Conservation (phyloP, 2,797 vertebrate species). For the Natrix natrix region DNA sequence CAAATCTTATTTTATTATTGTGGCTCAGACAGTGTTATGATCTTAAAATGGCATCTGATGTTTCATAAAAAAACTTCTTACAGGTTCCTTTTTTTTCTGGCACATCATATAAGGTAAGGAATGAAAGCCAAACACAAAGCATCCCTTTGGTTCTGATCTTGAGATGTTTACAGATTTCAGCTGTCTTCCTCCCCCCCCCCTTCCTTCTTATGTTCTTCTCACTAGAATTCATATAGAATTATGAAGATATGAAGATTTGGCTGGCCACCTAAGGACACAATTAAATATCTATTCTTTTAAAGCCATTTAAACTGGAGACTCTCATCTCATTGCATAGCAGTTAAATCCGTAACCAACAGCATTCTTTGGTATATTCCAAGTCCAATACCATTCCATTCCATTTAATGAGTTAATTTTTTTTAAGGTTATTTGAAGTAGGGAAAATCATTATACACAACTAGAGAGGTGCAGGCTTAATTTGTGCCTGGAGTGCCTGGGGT, state of each 20-base stretch:
- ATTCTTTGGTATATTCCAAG: not conserved
- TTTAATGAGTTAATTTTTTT: not conserved
- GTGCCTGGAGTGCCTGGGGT: not conserved
- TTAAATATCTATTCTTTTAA: slow-evolving; percentile 1
- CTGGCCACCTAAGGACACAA: not conserved
- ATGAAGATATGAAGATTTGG: not conserved
- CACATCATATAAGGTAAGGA: slow-evolving; percentile 7
- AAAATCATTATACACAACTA: not conserved
- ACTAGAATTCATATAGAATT: slow-evolving; percentile 2
- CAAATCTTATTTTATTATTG: slow-evolving; percentile 25
- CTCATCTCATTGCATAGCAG: not conserved
- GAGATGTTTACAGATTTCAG: slow-evolving; percentile 9
- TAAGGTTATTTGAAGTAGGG: not conserved
- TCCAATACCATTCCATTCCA: not conserved
- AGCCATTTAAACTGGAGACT: not conserved
- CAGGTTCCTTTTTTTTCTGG: not conserved
- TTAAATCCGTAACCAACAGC: not conserved
- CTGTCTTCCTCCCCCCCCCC: not conserved
- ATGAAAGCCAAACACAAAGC: not conserved
- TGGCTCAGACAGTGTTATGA: not conserved
- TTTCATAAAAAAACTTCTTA: slow-evolving; percentile 28
- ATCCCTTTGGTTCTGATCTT: slow-evolving; percentile 14
- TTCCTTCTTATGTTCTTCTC: not conserved
- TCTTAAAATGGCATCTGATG: slow-evolving; percentile 16
- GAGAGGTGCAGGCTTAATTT: not conserved